These are phyloP conservation scores for Saccopteryx leptura DNA, from an alignment of 2,113 vertebrate species.

Conservation along the genomic window DNA sequence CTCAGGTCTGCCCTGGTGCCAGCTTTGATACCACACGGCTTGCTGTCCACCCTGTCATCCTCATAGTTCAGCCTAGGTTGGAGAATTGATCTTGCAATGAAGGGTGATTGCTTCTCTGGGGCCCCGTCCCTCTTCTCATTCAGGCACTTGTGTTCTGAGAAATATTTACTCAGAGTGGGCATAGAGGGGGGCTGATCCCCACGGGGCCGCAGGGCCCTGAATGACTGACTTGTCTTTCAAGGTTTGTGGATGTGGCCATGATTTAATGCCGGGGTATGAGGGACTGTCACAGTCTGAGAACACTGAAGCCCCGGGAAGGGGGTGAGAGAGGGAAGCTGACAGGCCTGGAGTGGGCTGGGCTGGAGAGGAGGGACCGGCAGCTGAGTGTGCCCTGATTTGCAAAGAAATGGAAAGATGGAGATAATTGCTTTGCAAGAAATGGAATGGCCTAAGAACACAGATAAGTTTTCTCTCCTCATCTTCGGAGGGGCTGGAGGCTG, in stretches of 20 bases:
- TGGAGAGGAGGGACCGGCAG: background rate
- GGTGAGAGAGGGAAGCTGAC: background rate
- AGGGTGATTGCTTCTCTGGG: background rate
- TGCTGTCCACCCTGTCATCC: background rate
- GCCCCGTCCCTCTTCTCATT: background rate
- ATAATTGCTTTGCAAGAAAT: conserved; percentile 65
- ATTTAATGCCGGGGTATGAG: background rate
- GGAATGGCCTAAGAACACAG: conserved; percentile 60
- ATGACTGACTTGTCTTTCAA: background rate
- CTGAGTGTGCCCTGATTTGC: conserved; percentile 62
- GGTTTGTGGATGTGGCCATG: background rate
- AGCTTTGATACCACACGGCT: background rate
- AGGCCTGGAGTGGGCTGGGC: background rate
- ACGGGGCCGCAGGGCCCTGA: rapidly evolving
- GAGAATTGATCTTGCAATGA: background rate
- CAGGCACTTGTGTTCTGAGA: background rate
- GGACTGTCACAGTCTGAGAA: background rate
- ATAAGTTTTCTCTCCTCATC: conserved; percentile 56
- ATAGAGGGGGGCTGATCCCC: background rate
- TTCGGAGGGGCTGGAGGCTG: background rate
- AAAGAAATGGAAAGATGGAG: conserved; percentile 79
- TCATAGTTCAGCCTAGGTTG: background rate
- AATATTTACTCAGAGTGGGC: background rate
- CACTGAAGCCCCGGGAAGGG: background rate
- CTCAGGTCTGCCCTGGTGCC: background rate